Conservation (phyloP, 2,797 vertebrate species). For the Neopelma chrysocephalum region DNA sequence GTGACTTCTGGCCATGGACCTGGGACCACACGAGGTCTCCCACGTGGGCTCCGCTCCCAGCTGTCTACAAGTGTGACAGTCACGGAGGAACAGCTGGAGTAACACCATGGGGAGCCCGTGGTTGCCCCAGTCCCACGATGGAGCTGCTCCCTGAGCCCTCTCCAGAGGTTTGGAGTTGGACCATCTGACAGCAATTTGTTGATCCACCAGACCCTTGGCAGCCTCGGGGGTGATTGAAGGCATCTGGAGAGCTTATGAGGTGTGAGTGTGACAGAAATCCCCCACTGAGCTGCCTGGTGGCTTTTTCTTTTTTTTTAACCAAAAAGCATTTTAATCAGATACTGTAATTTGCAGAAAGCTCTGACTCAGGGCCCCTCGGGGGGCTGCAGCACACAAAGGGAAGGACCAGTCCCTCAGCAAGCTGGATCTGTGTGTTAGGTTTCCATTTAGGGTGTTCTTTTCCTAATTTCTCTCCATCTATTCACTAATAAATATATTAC, state of each 20-base stretch:
- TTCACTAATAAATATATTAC: not conserved
- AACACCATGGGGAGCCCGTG: rapidly evolving
- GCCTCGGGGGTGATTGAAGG: not conserved
- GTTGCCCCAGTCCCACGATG: not conserved
- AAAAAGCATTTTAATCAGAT: not conserved
- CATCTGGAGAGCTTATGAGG: conserved; percentile 11
- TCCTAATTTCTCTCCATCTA: not conserved
- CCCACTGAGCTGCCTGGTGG: not conserved
- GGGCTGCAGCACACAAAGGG: not conserved
- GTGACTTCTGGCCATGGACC: not conserved
- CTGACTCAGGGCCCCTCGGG: not conserved
- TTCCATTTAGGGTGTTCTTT: not conserved
- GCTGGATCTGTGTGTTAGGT: not conserved
- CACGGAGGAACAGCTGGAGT: not conserved
- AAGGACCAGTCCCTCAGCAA: not conserved
- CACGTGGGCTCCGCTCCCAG: not conserved
- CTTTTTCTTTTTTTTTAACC: too few relatives aligned
- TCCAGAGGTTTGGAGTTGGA: not conserved
- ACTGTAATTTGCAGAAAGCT: not conserved
- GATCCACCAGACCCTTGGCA: not conserved
- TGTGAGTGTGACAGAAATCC: not conserved
- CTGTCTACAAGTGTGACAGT: not conserved
- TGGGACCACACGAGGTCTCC: not conserved
- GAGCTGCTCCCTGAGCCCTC: not conserved
- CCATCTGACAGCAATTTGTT: not conserved